Evolutionary conservation across 2,888 invertebrate genomes (phyloP).

Genomic region (Sceliomorpha sp.): DNA sequence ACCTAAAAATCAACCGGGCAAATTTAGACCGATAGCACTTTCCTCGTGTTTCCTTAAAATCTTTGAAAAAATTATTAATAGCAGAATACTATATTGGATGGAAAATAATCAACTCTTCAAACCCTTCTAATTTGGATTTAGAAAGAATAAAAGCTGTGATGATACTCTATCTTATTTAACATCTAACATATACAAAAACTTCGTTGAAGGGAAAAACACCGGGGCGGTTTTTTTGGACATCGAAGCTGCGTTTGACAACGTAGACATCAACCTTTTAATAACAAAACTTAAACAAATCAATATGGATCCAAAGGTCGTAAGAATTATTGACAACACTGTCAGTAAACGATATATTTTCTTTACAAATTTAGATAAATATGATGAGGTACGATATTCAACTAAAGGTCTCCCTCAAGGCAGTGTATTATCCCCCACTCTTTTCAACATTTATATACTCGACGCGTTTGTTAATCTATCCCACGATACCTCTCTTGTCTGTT

Average conservation of each 20-base stretch:
- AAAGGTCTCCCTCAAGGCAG: slow-evolving; percentile 12
- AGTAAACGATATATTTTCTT: not conserved
- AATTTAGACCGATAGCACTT: slow-evolving; percentile 15
- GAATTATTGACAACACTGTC: not conserved
- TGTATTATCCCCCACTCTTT: slow-evolving; percentile 2
- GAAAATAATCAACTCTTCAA: not conserved
- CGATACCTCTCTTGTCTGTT: too few species aligned
- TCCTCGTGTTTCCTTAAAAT: slow-evolving; percentile 7
- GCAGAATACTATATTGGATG: not conserved
- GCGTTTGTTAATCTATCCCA: not conserved
- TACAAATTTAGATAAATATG: not conserved
- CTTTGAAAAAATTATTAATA: slow-evolving; percentile 13
- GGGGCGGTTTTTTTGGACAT: slow-evolving; percentile 7
- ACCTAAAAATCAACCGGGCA: not conserved
- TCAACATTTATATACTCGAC: slow-evolving; percentile 2
- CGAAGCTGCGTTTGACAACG: slow-evolving; percentile 9
- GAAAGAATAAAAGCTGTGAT: not conserved
- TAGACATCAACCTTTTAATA: not conserved
- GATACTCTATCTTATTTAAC: slow-evolving; percentile 5
- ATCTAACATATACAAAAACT: not conserved
- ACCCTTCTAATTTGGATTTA: slow-evolving; percentile 15
- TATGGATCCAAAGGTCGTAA: not conserved
- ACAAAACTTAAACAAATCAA: not conserved
- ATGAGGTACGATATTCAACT: not conserved
- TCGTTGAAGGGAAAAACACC: not conserved